Evolutionary conservation across 2,888 invertebrate species (phyloP), one percentile per base, ranked within the genome.

Genomic region (Deilephila elpenor): DNA sequence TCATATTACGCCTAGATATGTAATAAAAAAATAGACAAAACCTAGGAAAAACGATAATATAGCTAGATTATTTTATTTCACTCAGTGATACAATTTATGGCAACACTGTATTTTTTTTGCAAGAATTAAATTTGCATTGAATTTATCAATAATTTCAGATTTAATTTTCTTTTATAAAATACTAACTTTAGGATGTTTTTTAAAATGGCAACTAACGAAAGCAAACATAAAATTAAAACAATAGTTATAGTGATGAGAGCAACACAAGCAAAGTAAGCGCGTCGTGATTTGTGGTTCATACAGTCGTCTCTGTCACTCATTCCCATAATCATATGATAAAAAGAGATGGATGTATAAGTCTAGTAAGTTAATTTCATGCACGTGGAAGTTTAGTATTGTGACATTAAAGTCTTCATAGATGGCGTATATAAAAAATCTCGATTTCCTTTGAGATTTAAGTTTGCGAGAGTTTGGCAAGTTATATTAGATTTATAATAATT

Each of bases 261-360:
- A 56, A 67, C 44, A 44, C 67, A 67, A 67, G 67, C 51, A 29
- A 67, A 34, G 34, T 19, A 51, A 67, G 51, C 67, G 51, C 51
- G 44, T 5, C 17, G 67, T 67, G 67, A 67, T 25, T 53, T 56
- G 56, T 56, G 19, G 56, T 56, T 56, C 56, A 62, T 62, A 62
- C 51, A 17, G 25, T 51, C 25, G 44, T 51, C 67, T 67, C 67
- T 67, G 67, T 67, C 25, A 51, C 67, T 25, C 67, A 67, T 67
- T 29, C 17, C 67, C 25, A 64, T 20, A 51, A 14, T 67, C 20
- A 51, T 20, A 25, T 51, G 25, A 51, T 51, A 25, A 51, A 67
- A 25, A 51, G 67, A 51, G 44, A 29, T 51, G 44, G 67, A 67
- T 67, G 17, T 20, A 64, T 67, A 6, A 51, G 29, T n/a, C 56